Percentiles rank a stretch among this genome's conserved stretches.
Conservation (phyloP, 2,888 invertebrate genomes). For the Agriopis leucophaearia region DNA sequence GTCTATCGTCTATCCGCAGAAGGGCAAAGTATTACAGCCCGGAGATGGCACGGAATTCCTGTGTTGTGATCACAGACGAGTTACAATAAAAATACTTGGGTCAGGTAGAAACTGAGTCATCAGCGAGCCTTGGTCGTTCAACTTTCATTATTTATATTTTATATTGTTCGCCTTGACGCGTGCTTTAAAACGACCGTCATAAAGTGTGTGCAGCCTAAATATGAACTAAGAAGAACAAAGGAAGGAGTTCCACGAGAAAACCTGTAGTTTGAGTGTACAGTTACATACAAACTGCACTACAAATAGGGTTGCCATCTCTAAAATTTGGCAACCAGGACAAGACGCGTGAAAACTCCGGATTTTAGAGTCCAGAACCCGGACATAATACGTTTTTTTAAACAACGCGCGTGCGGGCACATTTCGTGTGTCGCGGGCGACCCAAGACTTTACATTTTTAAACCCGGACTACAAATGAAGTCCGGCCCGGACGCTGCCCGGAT, state of each 20-base stretch:
- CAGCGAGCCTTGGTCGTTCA: constrained; percentile 76
- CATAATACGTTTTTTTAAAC: too few species aligned
- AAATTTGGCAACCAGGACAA: too few species aligned
- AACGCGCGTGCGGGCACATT: too few species aligned
- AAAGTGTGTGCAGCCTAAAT: constrained; percentile 37
- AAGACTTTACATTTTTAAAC: too few species aligned
- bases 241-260: constrained; percentile 16
- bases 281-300: constrained; percentile 10
- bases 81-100: constrained; percentile 61
- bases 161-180: constrained; percentile 72
- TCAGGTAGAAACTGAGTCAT: constrained; percentile 81
- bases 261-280: constrained; percentile 10
- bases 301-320: too few species aligned
- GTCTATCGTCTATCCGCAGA: constrained; percentile 30
- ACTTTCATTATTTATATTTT: constrained; percentile 76
- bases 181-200: constrained; percentile 53
- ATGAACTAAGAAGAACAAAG: constrained; percentile 30
- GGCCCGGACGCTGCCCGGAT: too few species aligned
- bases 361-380: too few species aligned
- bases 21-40: constrained; percentile 35
- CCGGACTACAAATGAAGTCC: too few species aligned
- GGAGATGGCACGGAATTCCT: constrained; percentile 64
- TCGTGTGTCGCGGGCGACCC: too few species aligned
- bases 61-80: constrained; percentile 64
- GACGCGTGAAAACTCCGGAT: too few species aligned